Conservation (phyloP, 1,140 invertebrate species). For the Drosophila truncata region DNA sequence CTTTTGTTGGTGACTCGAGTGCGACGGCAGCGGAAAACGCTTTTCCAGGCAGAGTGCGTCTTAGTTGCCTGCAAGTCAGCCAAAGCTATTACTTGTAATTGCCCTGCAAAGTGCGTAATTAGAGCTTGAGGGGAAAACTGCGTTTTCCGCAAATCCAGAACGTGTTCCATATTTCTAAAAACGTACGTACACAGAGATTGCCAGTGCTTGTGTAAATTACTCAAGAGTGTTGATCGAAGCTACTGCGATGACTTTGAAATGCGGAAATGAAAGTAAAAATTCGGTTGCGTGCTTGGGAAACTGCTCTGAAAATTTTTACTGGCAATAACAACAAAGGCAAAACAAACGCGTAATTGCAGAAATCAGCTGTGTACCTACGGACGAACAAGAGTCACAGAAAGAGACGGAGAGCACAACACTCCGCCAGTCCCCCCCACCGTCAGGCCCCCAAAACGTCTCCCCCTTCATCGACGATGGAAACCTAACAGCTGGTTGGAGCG, state of each 20-base stretch:
- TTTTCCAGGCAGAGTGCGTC: conserved; percentile 59
- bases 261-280: conserved; percentile 76
- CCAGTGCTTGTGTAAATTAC: conserved; percentile 10
- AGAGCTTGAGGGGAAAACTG: conserved; percentile 33
- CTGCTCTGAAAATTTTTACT: conserved; percentile 61
- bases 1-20: conserved; percentile 64
- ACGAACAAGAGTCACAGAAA: conserved; percentile 48
- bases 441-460: conserved; percentile 16
- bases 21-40: conserved; percentile 57
- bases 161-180: conserved; percentile 33
- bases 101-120: conserved; percentile 65
- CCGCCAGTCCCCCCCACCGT: conserved; percentile 46
- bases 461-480: conserved; percentile 15
- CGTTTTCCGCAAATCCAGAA: conserved; percentile 28
- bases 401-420: conserved; percentile 53
- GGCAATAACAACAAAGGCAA: conserved; percentile 75
- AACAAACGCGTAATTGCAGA: conserved; percentile 84
- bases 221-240: conserved; percentile 23
- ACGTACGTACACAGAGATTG: conserved; percentile 16
- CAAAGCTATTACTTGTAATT: conserved; percentile 55
- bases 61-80: conserved; percentile 57
- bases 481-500: conserved; percentile 67
- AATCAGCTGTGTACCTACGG: conserved; percentile 85
- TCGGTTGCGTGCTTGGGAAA: conserved; percentile 68
- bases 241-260: conserved; percentile 51